These are phyloP conservation scores for Ricordea florida DNA, from an alignment of 92 coral and sea anemone genomes.

Conservation along the genomic window DNA sequence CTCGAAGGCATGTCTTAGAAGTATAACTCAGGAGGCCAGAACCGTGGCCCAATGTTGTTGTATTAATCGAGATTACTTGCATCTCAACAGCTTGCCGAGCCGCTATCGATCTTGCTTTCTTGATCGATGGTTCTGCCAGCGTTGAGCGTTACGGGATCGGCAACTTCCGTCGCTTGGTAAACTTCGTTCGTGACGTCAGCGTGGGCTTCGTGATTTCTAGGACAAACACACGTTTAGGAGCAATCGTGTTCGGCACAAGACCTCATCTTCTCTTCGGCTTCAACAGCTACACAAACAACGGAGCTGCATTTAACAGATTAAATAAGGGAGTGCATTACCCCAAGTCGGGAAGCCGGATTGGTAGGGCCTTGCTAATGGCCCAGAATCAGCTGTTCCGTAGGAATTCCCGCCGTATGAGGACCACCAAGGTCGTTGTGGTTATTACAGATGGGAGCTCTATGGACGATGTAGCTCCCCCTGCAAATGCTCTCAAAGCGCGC, in stretches of 20 bases:
- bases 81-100: constrained; percentile 67
- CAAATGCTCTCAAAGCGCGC: constrained; percentile 55
- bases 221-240: constrained; percentile 54
- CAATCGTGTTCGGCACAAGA: constrained; percentile 68
- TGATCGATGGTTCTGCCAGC: constrained; percentile 88
- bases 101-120: constrained; percentile 78
- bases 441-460: constrained; percentile 85
- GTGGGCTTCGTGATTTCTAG: constrained; percentile 81
- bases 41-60: background rate
- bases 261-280: constrained; percentile 58
- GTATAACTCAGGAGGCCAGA: too few relatives aligned
- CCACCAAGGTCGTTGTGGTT: constrained; percentile 77
- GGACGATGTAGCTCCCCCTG: constrained; percentile 79
- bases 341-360: constrained; percentile 78
- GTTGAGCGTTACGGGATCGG: constrained; percentile 86
- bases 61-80: background rate
- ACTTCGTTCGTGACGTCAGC: constrained; percentile 71
- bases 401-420: constrained; percentile 42
- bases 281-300: constrained; percentile 59
- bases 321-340: constrained; percentile 58
- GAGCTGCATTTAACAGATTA: constrained; percentile 53
- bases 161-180: constrained; percentile 74
- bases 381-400: constrained; percentile 32
- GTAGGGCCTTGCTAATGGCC: constrained; percentile 68
- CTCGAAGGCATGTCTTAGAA: too few relatives aligned